Evolutionary conservation across 1,140 invertebrate species (phyloP), one percentile per base, ranked within the genome.

Genomic region (Scylla paramamosain): DNA sequence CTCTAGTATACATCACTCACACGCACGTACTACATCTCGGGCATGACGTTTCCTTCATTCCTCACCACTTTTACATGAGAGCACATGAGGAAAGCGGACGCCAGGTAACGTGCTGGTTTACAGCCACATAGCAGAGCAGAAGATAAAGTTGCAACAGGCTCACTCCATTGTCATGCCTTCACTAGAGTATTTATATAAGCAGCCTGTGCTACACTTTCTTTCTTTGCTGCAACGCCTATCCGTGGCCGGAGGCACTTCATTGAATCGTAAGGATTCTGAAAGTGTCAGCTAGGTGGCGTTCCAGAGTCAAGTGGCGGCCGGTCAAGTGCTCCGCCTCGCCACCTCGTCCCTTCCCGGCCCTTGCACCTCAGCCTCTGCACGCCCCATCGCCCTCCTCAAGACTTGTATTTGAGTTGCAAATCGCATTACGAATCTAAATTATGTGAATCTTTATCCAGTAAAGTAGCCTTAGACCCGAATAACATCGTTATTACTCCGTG

Each of bases 391-490:
- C 67, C 20, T 77, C 67, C 20, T 77, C 67, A 77, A 77, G 67
- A 77, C 67, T n/a, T n/a, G n/a, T 77, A 25, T 20, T 77, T 77
- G 67, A 77, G 67, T 20, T 25, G 10, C 67, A 77, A 77, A 77
- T 77, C 67, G 67, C 67, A 77, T 77, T 77, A 77, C n/a, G 67
- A 77, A 7, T 77, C 67, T 77, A 77, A 77, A 77, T 77, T 77
- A 77, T 77, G n/a, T n/a, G 67, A 77, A 77, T 77, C n/a, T 77
- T n/a, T 59, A 59, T 59, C 52, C 52, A 20, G 52, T 20, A 59
- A 77, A 77, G 67, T 77, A n/a, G 67, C 67, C 25, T 77, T 77
- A 77, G 67, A 77, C 67, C 67, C 67, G 67, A 77, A 77, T 77
- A 77, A 77, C 67, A 77, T 77, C 67, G 67, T 77, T 77, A 25